Evolutionary conservation across 1,140 invertebrate species (phyloP), one percentile per base, ranked within the genome.

Genomic region (Macrobrachium rosenbergii): DNA sequence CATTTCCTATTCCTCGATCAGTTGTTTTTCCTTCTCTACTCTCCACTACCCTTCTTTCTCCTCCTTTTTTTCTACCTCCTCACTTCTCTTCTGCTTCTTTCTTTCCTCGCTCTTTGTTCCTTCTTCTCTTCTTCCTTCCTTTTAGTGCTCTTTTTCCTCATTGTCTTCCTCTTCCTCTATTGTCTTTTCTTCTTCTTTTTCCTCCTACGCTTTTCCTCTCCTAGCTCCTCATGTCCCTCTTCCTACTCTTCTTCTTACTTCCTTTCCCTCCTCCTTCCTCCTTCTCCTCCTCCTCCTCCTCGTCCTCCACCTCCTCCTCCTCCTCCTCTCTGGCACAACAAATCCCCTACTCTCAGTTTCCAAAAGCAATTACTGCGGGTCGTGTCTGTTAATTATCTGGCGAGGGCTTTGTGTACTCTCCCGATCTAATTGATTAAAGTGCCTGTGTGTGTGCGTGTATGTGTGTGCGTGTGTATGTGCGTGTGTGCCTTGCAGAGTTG

Each of bases 401-500:
- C 58, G 12, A 17, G 43, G 37, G 62, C 60, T 64, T 64, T 80
- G 78, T 80, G 78, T 80, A 80, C 78, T 80, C 78, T 80, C 12
- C 78, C 45, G 78, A 64, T 80, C 78, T 80, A 63, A 80, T 80
- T 80, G 78, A 80, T 80, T 80, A 80, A 80, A 80, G 78, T 80
- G 78, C 60, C 60, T 2, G 37, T 28, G 64, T 28, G 64, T 28
- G 64, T 28, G n/a, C 19, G 64, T 17, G 64, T 21, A 16, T 21
- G 17, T 21, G 64, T 21, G 64, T 21, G 64, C 19, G 64, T 21
- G 64, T 8, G 64, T 3, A 7, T 21, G 64, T 21, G 64, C 8
- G 64, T 21, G 64, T 21, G 64, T 21, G 64, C 19, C 19, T 21
- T n/a, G 23, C 19, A 67, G 64, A 67, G 64, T 21, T n/a, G 23